Conservation (phyloP, 1,140 invertebrate species). For the Papilio dardanus region DNA sequence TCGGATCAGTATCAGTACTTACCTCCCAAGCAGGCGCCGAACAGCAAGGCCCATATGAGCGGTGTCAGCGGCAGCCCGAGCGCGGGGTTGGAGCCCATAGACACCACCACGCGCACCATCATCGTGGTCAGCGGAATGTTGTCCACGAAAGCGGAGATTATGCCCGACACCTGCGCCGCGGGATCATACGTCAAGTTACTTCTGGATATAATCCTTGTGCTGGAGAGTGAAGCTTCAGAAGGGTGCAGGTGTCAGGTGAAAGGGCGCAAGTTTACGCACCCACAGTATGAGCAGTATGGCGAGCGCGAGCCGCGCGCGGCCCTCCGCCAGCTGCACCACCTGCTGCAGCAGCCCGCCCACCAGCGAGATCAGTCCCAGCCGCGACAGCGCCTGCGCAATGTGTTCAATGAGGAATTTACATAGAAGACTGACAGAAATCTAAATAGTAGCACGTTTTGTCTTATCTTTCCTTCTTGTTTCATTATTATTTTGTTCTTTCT, state of each 20-base stretch:
- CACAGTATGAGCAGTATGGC: constrained; percentile 41
- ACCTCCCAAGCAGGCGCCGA: constrained; percentile 93
- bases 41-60: constrained; percentile 89
- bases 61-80: constrained; percentile 87
- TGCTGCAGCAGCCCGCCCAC: constrained; percentile 68
- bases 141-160: constrained; percentile 92
- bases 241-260: no score
- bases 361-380: constrained; percentile 67
- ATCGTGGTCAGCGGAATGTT: constrained; percentile 94
- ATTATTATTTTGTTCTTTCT: no score
- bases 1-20: constrained; percentile 1
- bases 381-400: constrained; percentile 64
- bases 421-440: not conserved
- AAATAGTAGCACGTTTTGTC: no score
- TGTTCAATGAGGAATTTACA: not conserved
- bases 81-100: constrained; percentile 83
- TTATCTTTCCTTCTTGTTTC: no score
- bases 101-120: constrained; percentile 90
- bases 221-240: no score
- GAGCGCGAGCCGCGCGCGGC: constrained; percentile 38
- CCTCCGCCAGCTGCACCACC: constrained; percentile 59
- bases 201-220: no score
- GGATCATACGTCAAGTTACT: not conserved
- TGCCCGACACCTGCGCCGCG: constrained; percentile 84
- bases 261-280: constrained; percentile 30